Conservation (phyloP, 1,140 invertebrate species). For the Drosophila jambulina region DNA sequence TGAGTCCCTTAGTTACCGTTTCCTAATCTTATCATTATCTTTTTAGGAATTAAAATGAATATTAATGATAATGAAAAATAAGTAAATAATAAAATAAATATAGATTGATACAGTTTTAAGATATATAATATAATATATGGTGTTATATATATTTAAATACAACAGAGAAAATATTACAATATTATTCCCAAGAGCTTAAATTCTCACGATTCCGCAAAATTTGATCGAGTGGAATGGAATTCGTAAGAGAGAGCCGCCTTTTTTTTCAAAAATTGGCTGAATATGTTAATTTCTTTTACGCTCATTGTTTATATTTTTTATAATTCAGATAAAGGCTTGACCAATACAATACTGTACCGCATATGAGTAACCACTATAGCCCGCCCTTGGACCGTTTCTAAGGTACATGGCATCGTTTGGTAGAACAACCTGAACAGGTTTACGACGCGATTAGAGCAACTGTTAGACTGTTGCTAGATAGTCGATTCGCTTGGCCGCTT, state of each 20-base stretch:
- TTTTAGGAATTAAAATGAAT: background rate
- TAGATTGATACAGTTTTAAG: background rate
- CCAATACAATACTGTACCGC: constrained; percentile 25
- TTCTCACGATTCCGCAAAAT: constrained; percentile 5
- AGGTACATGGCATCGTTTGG: constrained; percentile 36
- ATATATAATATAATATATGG: background rate
- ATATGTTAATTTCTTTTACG: background rate
- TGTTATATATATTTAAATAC: background rate
- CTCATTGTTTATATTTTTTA: background rate
- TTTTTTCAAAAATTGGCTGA: background rate
- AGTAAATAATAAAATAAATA: background rate
- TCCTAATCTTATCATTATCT: background rate
- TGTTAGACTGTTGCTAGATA: constrained; percentile 42
- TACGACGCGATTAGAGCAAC: constrained; percentile 48
- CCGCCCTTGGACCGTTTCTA: constrained; percentile 12
- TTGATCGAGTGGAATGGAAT: background rate
- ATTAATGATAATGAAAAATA: background rate
- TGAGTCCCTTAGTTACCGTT: background rate
- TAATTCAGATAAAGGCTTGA: constrained; percentile 2
- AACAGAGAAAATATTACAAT: background rate
- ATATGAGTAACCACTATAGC: constrained; percentile 15
- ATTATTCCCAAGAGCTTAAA: background rate
- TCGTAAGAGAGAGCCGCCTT: too few relatives aligned
- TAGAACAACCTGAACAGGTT: constrained; percentile 54
- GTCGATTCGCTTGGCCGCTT: constrained; percentile 39